Evolutionary conservation across 2,797 vertebrate species (phyloP), one percentile per base, ranked within the genome.

Genomic region (Muscicapa comitata): DNA sequence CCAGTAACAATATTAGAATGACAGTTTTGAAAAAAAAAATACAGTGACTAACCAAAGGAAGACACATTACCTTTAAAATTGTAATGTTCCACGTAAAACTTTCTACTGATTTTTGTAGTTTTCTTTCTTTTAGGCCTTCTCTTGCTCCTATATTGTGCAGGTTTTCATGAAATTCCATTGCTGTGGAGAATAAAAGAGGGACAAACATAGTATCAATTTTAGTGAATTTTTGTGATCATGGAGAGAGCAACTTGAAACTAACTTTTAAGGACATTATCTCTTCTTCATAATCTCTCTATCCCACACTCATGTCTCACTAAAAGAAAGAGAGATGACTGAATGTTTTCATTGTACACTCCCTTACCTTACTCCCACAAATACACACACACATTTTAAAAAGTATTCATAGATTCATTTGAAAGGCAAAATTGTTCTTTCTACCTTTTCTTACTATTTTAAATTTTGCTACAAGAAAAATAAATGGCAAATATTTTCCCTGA

Each of bases 51-150:
- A 80, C 24, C 51, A 90, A 70, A 77, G 50, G 45, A 92, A 93
- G n/a, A 84, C 37, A 82, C 5, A 24, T 72, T 98, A 99, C 99
- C 99, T 99, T 99, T 79, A 99, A 96, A 91, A 99, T 99, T 55
- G 99, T 99, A 95, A 99, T 99, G 96, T 99, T 99, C 99, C 99
- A 99, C 0, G 99, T 99, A 96, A 99, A 99, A 97, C 98, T 99
- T 98, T 99, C 99, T 94, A 99, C 98, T 0, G 99, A 99, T 95
- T 99, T 99, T 66, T 99, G 98, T 61, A 99, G 98, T 95, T 99
- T 99, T 87, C 99, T 97, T 78, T 99, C 99, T 97, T 99, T 99
- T 92, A 99, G 89, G 7, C 99, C 99, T 94, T 99, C 99, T 97
- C 98, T 99, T 96, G 98, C 96, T 9, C 99, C 99, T 95, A 99